Evolutionary conservation across 2,113 vertebrate species (phyloP).

Genomic region (Hystrix brachyura): DNA sequence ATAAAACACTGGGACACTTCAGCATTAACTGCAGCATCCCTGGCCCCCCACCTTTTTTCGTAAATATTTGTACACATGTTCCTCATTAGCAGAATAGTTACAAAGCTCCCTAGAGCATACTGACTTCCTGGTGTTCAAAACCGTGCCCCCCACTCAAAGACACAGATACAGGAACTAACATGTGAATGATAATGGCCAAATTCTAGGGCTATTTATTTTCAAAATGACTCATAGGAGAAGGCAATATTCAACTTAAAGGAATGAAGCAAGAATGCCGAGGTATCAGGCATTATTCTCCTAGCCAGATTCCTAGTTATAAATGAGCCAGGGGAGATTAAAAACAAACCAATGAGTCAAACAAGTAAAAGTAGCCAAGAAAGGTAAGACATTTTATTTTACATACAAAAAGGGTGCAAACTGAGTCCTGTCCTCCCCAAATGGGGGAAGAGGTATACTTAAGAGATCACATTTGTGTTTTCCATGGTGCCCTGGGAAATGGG

Average conservation of each 20-base stretch:
- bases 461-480: constrained; percentile 90
- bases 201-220: not conserved
- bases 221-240: not conserved
- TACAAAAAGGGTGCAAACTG: constrained; percentile 96
- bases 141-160: not conserved
- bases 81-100: not conserved
- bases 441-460: constrained; percentile 88
- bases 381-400: constrained; percentile 94
- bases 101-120: not conserved
- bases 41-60: not conserved
- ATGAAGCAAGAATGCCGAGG: constrained; percentile 12
- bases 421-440: constrained; percentile 89
- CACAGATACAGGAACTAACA: not conserved
- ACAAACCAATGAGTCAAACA: constrained; percentile 37
- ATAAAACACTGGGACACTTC: not conserved
- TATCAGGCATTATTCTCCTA: constrained; percentile 16
- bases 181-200: not conserved
- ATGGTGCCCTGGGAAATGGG: constrained; percentile 88
- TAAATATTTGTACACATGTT: not conserved
- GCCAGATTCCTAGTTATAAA: not conserved
- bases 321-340: not conserved
- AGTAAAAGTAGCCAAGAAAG: constrained; percentile 82
- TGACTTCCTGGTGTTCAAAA: not conserved
- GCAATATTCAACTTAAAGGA: constrained; percentile 17
- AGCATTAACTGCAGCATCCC: no score